Evolutionary conservation across 2,797 vertebrate genomes (phyloP), one percentile per base, ranked within the genome.

Genomic region (Mastacembelus armatus): DNA sequence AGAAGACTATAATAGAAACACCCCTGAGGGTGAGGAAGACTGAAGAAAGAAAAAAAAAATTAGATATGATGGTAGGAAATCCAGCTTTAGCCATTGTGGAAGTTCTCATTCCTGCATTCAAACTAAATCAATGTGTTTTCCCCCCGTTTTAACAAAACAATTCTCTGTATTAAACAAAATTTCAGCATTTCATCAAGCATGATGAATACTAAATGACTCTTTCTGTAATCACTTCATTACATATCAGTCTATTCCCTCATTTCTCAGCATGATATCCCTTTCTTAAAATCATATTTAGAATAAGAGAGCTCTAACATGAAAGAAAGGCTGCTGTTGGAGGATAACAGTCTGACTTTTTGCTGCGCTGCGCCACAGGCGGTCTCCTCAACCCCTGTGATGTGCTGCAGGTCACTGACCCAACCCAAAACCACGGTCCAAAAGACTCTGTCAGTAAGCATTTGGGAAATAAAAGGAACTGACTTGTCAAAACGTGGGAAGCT

Each of bases 401-500:
- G 4, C 72, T 60, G 74, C 66, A 72, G 68, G 78, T 62, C 38
- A 56, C 68, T 52, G 24, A 73, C 70, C 72, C 60, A 58, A 66
- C 56, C 76, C 54, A 45, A 67, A 71, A 47, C 45, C 50, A 8
- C 65, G 19, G 67, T 45, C 79, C 45, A 84, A 83, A 81, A 61
- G 69, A 67, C 38, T 29, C 60, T 78, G 74, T 81, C 85, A 86
- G 58, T 84, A 79, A 79, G 78, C 68, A 79, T 84, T 90, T 84
- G 64, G 78, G 68, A 83, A 75, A 54, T 80, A 68, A 87, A 88
- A 84, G 75, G 71, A 73, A 78, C 68, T 72, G 71, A 78, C 76
- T 71, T 83, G 76, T 90, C 75, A 85, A 87, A 89, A 87, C 47
- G 74, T 83, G 74, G 82, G 83, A 80, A 85, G 75, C 76, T 83